A percentile compares a stretch with the other conserved stretches of the same genome.
Conservation (phyloP, 37 sponge, comb jelly and placozoan species). For the Sycon ciliatum region DNA sequence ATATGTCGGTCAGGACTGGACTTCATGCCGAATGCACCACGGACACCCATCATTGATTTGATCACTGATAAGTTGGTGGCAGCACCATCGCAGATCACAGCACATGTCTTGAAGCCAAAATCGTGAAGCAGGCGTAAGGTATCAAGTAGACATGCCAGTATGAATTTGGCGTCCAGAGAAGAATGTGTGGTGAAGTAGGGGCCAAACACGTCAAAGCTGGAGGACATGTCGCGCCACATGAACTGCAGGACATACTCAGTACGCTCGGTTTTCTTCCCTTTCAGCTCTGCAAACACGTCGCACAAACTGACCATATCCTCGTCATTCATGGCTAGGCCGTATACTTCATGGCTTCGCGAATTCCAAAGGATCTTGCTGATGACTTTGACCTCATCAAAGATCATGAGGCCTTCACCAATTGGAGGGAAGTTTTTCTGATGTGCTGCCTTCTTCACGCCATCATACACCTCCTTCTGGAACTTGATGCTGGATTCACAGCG, state of each 20-base stretch:
- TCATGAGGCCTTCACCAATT: too few species aligned
- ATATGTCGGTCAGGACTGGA: too few species aligned
- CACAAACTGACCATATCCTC: slow-evolving; percentile 24
- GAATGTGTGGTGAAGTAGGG: slow-evolving; percentile 19
- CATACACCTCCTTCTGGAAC: too few species aligned
- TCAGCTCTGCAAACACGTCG: slow-evolving; percentile 10
- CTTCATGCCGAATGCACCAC: too few species aligned
- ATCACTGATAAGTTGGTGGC: background rate
- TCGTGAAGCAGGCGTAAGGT: background rate
- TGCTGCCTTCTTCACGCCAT: too few species aligned
- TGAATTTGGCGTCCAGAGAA: background rate
- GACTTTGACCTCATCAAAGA: too few species aligned
- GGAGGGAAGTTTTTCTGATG: too few species aligned
- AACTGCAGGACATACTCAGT: slow-evolving; percentile 34
- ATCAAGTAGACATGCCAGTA: background rate
- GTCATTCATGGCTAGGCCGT: slow-evolving; percentile 27
- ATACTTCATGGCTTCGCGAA: slow-evolving; percentile 1
- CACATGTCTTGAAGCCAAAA: too few species aligned
- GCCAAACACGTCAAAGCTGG: slow-evolving; percentile 31
- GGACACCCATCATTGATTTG: background rate
- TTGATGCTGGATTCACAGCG: too few species aligned
- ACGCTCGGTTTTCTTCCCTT: slow-evolving; percentile 1
- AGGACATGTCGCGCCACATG: slow-evolving; percentile 31
- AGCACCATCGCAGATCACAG: slow-evolving; percentile 15
- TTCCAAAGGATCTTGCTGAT: slow-evolving; percentile 15